Conservation (phyloP, 2,888 invertebrate species). For the Ariolimax columbianus region DNA sequence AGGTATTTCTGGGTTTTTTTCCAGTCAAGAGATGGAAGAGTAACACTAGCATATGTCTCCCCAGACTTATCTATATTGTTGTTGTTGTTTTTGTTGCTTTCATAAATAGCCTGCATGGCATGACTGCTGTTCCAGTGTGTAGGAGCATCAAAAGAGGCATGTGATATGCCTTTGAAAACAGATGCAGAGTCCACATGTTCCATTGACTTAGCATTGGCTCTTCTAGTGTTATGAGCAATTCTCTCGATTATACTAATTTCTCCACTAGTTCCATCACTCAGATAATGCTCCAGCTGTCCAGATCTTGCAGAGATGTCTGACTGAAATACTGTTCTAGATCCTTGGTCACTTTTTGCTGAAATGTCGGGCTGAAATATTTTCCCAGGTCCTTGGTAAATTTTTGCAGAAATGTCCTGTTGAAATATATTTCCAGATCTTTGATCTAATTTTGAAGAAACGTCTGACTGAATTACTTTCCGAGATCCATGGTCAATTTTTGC, state of each 20-base stretch:
- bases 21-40: too few species aligned
- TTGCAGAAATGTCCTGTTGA: too few species aligned
- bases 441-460: too few species aligned
- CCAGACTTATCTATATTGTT: conserved; percentile 11
- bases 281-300: neutral
- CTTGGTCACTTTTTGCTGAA: neutral
- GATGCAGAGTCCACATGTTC: neutral
- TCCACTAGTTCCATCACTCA: neutral
- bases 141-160: neutral
- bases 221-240: neutral
- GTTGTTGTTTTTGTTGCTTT: conserved; percentile 10
- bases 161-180: neutral
- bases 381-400: too few species aligned
- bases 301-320: neutral
- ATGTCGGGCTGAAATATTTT: too few species aligned
- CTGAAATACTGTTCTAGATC: neutral
- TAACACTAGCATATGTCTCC: too few species aligned
- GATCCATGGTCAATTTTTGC: conserved; percentile 3
- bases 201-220: neutral
- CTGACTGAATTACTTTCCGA: neutral
- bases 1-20: neutral
- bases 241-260: neutral
- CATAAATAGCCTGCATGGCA: neutral
- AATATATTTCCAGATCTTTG: too few species aligned
- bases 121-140: neutral